A percentile compares a stretch with the other conserved stretches of the same genome.
Evolutionary conservation across 2,888 invertebrate genomes (phyloP).

Genomic region (Limnephilus rhombicus): DNA sequence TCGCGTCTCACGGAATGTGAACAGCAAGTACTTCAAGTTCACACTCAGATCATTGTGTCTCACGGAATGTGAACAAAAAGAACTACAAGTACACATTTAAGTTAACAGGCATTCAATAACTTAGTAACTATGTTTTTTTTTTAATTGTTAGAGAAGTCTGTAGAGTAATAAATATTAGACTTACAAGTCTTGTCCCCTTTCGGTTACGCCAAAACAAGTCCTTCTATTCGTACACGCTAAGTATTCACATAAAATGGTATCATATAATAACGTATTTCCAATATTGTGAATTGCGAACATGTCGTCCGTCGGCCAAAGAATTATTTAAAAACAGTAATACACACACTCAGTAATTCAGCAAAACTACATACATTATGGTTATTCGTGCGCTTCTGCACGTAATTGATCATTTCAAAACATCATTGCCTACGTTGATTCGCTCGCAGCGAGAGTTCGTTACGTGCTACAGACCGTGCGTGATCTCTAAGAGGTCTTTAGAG

Average conservation of each 20-base stretch:
- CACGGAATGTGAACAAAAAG: not conserved
- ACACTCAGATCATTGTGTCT: not conserved
- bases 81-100: not conserved
- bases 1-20: too few species aligned
- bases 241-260: constrained; percentile 1
- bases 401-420: constrained; percentile 32
- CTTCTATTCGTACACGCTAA: not conserved
- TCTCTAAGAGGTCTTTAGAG: too few species aligned
- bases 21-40: too few species aligned
- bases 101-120: not conserved
- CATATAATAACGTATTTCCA: not conserved
- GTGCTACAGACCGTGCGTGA: not conserved
- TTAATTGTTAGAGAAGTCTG: not conserved
- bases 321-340: constrained; percentile 26
- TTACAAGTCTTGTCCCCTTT: not conserved
- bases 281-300: not conserved
- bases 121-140: not conserved
- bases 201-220: not conserved
- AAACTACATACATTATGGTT: constrained; percentile 35
- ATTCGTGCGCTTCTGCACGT: constrained; percentile 16
- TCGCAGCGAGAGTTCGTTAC: not conserved
- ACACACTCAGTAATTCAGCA: constrained; percentile 37
- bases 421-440: not conserved
- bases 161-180: not conserved
- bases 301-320: not conserved